These are phyloP conservation scores for Hyposoter dolosus DNA, from an alignment of 2,888 invertebrate genomes.

Conservation along the genomic window DNA sequence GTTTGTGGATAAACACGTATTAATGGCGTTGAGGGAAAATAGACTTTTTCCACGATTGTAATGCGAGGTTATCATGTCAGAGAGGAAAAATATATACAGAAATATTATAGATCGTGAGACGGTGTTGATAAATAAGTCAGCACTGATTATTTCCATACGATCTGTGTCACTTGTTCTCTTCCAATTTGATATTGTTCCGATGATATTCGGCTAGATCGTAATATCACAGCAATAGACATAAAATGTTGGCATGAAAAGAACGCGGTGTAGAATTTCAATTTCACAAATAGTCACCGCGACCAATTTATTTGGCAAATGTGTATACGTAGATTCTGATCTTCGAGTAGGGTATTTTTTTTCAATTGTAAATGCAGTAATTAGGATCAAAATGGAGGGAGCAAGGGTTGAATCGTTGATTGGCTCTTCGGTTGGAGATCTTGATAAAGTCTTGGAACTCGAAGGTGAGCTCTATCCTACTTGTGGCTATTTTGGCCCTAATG, in stretches of 20 bases:
- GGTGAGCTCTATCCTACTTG: slow-evolving; percentile 4
- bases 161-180: too few species aligned
- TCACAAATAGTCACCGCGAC: not conserved
- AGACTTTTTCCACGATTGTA: not conserved
- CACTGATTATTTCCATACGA: too few species aligned
- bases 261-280: not conserved
- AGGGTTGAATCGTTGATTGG: slow-evolving; percentile 15
- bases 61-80: slow-evolving; percentile 1
- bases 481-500: slow-evolving; percentile 27
- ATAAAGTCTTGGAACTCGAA: slow-evolving; percentile 8
- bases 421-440: not conserved
- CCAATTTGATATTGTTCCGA: not conserved
- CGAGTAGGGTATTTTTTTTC: not conserved
- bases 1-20: not conserved
- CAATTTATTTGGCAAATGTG: not conserved
- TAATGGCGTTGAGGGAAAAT: not conserved
- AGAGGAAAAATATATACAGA: not conserved
- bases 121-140: too few species aligned
- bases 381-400: not conserved
- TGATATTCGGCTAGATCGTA: not conserved
- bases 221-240: not conserved
- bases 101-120: too few species aligned
- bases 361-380: not conserved
- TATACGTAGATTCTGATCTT: not conserved
- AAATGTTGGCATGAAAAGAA: too few species aligned